Conservation (phyloP, 1,140 invertebrate genomes). For the Charaxes varanes region DNA sequence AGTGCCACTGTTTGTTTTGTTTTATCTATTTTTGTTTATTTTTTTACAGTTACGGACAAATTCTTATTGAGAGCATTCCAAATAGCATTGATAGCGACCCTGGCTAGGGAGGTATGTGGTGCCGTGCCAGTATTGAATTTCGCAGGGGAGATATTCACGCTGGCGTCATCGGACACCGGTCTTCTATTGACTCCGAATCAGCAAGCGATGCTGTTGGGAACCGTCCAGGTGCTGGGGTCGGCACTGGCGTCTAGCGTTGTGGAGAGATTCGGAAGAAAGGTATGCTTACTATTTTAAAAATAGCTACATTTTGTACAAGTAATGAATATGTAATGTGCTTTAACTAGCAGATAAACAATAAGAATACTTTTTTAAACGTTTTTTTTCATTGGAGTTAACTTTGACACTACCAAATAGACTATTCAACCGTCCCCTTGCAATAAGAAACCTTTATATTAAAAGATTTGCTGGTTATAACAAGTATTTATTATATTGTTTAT, state of each 20-base stretch:
- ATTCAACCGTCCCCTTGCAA: too few species aligned
- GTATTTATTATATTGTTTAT: too few species aligned
- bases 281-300: not conserved
- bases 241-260: slow-evolving; percentile 22
- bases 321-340: too few species aligned
- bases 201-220: slow-evolving; percentile 27
- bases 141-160: slow-evolving; percentile 26
- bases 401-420: too few species aligned
- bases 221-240: slow-evolving; percentile 23
- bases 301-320: not conserved
- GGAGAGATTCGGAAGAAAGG: slow-evolving; percentile 28
- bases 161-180: slow-evolving; percentile 19
- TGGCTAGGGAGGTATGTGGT: slow-evolving; percentile 31
- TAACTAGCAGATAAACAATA: too few species aligned
- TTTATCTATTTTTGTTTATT: not conserved
- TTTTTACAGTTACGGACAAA: slow-evolving; percentile 29
- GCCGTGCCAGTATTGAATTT: slow-evolving; percentile 34
- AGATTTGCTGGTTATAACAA: too few species aligned
- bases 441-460: too few species aligned
- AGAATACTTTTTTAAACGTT: not conserved
- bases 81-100: slow-evolving; percentile 25
- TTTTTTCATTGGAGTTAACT: not conserved
- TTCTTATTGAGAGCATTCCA: slow-evolving; percentile 29
- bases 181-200: slow-evolving; percentile 25
- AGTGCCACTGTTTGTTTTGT: too few species aligned